A percentile compares a stretch with the other conserved stretches of the same genome.
Conservation (phyloP, 92 coral and sea anemone species). For the Metridium senile region DNA sequence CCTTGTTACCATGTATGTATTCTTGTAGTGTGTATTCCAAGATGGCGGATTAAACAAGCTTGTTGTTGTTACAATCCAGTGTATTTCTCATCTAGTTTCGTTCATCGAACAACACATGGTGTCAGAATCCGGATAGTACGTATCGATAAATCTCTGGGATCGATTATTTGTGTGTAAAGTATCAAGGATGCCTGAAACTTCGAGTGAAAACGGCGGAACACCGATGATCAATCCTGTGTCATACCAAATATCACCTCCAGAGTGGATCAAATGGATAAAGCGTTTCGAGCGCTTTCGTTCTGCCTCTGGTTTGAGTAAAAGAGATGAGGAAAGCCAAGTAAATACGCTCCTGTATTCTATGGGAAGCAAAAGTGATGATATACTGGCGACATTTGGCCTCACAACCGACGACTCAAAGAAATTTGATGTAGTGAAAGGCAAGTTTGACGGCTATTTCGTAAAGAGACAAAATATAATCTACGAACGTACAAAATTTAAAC, state of each 20-base stretch:
- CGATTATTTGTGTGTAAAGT: not conserved
- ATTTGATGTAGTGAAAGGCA: not conserved
- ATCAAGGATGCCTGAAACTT: not conserved
- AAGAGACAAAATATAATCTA: conserved; percentile 48
- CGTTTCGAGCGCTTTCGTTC: not conserved
- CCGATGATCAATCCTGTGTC: not conserved
- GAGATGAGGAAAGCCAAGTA: conserved; percentile 18
- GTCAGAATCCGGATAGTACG: not conserved
- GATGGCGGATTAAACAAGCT: no score
- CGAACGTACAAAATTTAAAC: conserved; percentile 60
- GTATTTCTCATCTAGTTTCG: no score
- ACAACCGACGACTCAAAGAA: not conserved
- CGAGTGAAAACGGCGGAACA: not conserved
- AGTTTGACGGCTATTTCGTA: conserved; percentile 19
- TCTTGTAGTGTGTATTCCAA: no score
- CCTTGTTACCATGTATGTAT: no score
- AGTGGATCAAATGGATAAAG: not conserved
- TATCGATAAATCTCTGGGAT: not conserved
- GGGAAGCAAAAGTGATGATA: conserved; percentile 18
- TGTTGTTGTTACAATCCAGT: no score
- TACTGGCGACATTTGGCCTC: conserved; percentile 4
- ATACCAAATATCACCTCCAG: not conserved
- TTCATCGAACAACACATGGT: not conserved
- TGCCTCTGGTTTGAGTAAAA: conserved; percentile 1
- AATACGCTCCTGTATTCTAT: conserved; percentile 7